Evolutionary conservation across 2,888 invertebrate species (phyloP).

Genomic region (Mantis religiosa): DNA sequence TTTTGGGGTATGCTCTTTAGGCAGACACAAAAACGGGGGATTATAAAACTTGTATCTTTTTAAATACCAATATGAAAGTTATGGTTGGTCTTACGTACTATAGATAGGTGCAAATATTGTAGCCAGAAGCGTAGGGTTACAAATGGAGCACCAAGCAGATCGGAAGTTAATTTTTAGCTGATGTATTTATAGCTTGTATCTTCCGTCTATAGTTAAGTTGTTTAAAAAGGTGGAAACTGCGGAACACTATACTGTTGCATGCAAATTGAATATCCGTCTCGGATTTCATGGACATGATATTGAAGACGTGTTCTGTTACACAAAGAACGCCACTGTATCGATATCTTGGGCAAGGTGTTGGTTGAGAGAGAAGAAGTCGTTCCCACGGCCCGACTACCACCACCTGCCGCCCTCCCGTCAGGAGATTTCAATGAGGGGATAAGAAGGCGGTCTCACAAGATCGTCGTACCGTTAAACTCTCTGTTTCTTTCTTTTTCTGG

Average conservation of each 20-base stretch:
- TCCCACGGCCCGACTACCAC: neutral
- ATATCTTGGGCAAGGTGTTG: neutral
- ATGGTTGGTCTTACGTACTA: too few species aligned
- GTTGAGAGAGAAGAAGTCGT: neutral
- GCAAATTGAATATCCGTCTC: neutral
- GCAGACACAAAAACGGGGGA: too few species aligned
- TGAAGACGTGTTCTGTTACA: neutral
- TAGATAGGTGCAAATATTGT: too few species aligned
- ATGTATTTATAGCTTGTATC: neutral
- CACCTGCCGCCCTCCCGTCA: neutral
- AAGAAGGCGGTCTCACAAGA: neutral
- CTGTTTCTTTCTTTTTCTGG: neutral
- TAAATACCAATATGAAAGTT: too few species aligned
- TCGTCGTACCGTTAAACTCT: neutral
- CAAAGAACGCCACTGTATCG: neutral
- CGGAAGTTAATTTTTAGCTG: neutral
- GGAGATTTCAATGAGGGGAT: neutral
- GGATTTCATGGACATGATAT: neutral
- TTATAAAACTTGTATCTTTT: too few species aligned
- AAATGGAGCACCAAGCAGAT: too few species aligned
- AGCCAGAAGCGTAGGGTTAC: too few species aligned
- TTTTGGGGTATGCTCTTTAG: too few species aligned
- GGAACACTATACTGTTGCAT: neutral
- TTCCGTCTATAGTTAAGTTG: neutral
- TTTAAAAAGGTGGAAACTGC: neutral